Conservation (phyloP, 2,113 vertebrate species). For the Hippoglossus stenolepis region DNA sequence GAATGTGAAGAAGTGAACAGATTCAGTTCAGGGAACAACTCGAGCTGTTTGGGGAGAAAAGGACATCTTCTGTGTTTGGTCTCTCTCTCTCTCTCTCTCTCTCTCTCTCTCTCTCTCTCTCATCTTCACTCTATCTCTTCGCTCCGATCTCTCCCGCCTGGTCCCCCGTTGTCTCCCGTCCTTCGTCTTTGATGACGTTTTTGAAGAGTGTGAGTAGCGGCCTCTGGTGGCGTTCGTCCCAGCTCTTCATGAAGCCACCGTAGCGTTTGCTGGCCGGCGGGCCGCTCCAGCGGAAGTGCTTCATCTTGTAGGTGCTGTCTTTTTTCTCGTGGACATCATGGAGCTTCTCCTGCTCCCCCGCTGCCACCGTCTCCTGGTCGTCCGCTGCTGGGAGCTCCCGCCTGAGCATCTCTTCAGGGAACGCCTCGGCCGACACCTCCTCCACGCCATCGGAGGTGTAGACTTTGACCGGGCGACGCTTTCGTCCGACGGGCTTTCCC, state of each 20-base stretch:
- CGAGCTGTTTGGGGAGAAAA: too few species aligned
- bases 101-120: neutral
- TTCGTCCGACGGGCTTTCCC: slow-evolving; percentile 93
- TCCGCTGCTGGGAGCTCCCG: slow-evolving; percentile 62
- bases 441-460: slow-evolving; percentile 83
- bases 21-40: too few species aligned
- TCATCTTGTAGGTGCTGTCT: slow-evolving; percentile 81
- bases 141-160: slow-evolving; percentile 29
- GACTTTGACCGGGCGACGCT: slow-evolving; percentile 90
- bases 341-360: slow-evolving; percentile 34
- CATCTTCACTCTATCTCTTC: neutral
- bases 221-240: slow-evolving; percentile 84
- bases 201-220: slow-evolving; percentile 91
- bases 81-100: neutral
- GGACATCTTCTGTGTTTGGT: neutral
- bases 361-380: slow-evolving; percentile 47
- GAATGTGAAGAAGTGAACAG: too few species aligned
- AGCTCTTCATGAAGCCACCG: slow-evolving; percentile 90
- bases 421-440: slow-evolving; percentile 82
- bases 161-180: slow-evolving; percentile 69
- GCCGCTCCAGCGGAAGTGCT: slow-evolving; percentile 87
- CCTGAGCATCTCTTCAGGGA: slow-evolving; percentile 82
- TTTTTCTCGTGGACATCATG: slow-evolving; percentile 73
- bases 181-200: slow-evolving; percentile 88
- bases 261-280: slow-evolving; percentile 89